These are phyloP conservation scores for Poeciliopsis presidionis DNA, from an alignment of 2,797 vertebrate genomes.

Conservation along the genomic window DNA sequence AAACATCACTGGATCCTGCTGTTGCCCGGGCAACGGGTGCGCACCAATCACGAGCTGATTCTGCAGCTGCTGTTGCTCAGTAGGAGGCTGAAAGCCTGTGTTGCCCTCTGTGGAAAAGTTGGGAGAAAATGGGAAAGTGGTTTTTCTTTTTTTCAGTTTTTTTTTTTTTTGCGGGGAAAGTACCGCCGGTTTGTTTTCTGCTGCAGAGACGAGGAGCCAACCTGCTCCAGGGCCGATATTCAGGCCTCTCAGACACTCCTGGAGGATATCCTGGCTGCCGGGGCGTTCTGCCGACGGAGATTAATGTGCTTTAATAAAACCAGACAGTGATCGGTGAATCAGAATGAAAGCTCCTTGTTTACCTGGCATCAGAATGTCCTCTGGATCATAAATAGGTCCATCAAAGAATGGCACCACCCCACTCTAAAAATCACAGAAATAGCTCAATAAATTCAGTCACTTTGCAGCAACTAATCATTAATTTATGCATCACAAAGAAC, in stretches of 20 bases:
- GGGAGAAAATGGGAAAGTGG: conserved; percentile 41
- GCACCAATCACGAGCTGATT: conserved; percentile 60
- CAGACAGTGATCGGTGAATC: not conserved
- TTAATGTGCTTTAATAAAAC: not conserved
- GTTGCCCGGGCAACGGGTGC: conserved; percentile 69
- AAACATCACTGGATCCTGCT: conserved; percentile 65
- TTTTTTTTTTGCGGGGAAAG: conserved; percentile 20
- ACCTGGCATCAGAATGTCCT: conserved; percentile 40
- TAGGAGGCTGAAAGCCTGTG: conserved; percentile 62
- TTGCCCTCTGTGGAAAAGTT: conserved; percentile 74
- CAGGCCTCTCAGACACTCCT: conserved; percentile 65
- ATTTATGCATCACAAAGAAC: not conserved
- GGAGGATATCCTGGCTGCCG: conserved; percentile 60
- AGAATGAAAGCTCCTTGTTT: not conserved
- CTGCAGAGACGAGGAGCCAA: conserved; percentile 44
- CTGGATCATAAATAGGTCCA: conserved; percentile 8
- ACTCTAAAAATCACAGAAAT: conserved; percentile 46
- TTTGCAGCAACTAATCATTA: not conserved
- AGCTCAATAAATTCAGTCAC: conserved; percentile 18
- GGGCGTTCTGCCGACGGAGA: conserved; percentile 30
- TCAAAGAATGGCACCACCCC: conserved; percentile 11
- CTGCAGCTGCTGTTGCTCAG: conserved; percentile 69
- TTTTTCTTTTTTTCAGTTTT: not conserved
- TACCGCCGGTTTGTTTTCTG: conserved; percentile 34
- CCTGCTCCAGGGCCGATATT: conserved; percentile 68